Evolutionary conservation across 2,113 vertebrate genomes (phyloP), one percentile per base, ranked within the genome.

Genomic region (Thamnaconus septentrionalis): DNA sequence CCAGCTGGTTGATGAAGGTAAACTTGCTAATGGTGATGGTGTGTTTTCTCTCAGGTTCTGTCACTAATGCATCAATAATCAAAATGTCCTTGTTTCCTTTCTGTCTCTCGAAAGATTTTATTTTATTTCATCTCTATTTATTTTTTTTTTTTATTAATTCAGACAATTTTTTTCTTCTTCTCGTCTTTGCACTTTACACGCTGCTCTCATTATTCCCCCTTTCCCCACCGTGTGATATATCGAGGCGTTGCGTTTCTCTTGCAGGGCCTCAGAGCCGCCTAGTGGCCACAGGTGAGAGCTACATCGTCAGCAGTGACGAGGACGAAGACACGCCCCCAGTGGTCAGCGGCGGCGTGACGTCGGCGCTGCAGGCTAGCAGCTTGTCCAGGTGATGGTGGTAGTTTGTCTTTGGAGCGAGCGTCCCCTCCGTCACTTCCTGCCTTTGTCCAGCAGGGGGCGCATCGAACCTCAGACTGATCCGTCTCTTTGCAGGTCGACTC

Each of bases 271-370:
- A 61, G 43, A 83, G 41, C 66, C 79, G 67, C 42, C 71, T 55
- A 41, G 68, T 58, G 5, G 40, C 69, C 3, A 53, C 79, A 43
- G 76, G 86, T 0, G 93, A 95, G 79, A 98, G 94, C 84, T 98
- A 97, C 1, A 91, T 98, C 0, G 82, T 98, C 68, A 98, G 95
- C 66, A 98, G 96, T 0, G 96, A 96, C 18, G 96, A 98, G 6
- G 96, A 97, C 3, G 95, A 98, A 78, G 94, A 78, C 84, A 52
- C 3, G 64, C 89, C 51, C 71, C 87, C 41, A 73, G 84, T 7
- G 64, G 88, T 76, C 31, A 71, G 12, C 3, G 40, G 73, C 0
- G 61, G 70, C 39, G 4, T 56, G 0, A 7, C 62, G 12, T 56
- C 82, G 4, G 72, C 69, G 5, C 40, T 67, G 51, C 78, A 73